These are phyloP conservation scores for Drosophila picticornis DNA, from an alignment of 2,888 invertebrate species.

Conservation along the genomic window DNA sequence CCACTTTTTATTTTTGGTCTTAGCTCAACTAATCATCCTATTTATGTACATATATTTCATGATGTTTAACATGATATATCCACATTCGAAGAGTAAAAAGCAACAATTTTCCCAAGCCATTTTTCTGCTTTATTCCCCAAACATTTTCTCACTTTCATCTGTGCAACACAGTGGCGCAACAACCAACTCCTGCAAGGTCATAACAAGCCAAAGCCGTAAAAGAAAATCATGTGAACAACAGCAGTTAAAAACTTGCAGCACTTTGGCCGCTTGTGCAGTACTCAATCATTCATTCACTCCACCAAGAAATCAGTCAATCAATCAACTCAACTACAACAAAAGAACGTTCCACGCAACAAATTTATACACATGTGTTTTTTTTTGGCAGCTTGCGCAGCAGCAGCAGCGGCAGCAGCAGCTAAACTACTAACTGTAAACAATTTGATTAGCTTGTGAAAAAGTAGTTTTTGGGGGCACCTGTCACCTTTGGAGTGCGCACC, in stretches of 20 bases:
- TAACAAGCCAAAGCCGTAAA: slow-evolving; percentile 25
- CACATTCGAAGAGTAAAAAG: not conserved
- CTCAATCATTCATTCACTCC: slow-evolving; percentile 35
- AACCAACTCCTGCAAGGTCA: slow-evolving; percentile 33
- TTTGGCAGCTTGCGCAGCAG: slow-evolving; percentile 51
- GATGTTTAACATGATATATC: not conserved
- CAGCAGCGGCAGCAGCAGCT: slow-evolving; percentile 59
- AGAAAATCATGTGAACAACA: slow-evolving; percentile 25
- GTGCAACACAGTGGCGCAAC: slow-evolving; percentile 15
- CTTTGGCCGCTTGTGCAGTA: slow-evolving; percentile 19
- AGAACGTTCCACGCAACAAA: slow-evolving; percentile 16
- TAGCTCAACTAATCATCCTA: not conserved
- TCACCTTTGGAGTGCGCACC: slow-evolving; percentile 86
- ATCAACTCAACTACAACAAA: slow-evolving; percentile 39
- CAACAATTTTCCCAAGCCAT: not conserved
- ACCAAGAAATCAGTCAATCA: slow-evolving; percentile 24
- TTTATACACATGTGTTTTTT: slow-evolving; percentile 29
- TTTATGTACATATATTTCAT: not conserved
- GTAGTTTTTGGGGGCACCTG: slow-evolving; percentile 85
- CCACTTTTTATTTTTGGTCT: not conserved
- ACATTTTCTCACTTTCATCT: not conserved
- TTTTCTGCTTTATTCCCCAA: not conserved
- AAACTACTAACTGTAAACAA: slow-evolving; percentile 83
- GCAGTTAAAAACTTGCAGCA: slow-evolving; percentile 25
- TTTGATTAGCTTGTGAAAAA: slow-evolving; percentile 82